These are phyloP conservation scores for Amphilophus citrinellus DNA, from an alignment of 2,113 vertebrate genomes.

Conservation along the genomic window DNA sequence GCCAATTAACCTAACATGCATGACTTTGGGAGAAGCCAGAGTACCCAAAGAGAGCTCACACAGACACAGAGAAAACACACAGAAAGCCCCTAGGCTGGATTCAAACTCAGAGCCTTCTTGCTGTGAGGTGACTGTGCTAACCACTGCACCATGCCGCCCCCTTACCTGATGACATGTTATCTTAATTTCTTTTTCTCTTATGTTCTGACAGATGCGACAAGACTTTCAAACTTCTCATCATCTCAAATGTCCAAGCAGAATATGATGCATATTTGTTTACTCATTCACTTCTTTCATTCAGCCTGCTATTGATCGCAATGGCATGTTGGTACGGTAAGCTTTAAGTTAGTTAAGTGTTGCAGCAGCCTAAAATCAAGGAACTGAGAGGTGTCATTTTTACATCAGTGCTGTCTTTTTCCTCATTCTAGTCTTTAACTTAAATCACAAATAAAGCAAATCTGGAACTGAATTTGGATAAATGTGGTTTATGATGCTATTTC, in stretches of 20 bases:
- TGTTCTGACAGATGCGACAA: neutral
- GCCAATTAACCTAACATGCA: neutral
- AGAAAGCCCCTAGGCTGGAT: too few species aligned
- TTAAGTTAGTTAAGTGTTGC: neutral
- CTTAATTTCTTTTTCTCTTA: neutral
- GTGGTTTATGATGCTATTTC: neutral
- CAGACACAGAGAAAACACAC: too few species aligned
- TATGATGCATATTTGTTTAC: neutral
- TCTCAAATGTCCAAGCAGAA: neutral
- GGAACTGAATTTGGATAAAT: neutral
- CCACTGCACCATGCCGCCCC: too few species aligned
- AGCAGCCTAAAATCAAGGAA: too few species aligned
- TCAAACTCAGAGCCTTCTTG: too few species aligned
- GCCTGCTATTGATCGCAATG: neutral
- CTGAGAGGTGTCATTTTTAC: neutral
- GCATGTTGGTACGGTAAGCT: neutral
- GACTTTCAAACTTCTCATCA: neutral
- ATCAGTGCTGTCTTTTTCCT: neutral
- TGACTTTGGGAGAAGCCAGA: neutral
- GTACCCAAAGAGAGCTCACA: neutral
- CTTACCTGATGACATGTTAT: too few species aligned
- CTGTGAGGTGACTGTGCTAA: too few species aligned
- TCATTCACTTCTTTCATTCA: neutral
- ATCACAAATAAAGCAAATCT: neutral
- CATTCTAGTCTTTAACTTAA: neutral